A percentile compares a stretch with the other conserved stretches of the same genome.
Evolutionary conservation across 2,797 vertebrate genomes (phyloP).

Genomic region (Xyrichtys novacula): DNA sequence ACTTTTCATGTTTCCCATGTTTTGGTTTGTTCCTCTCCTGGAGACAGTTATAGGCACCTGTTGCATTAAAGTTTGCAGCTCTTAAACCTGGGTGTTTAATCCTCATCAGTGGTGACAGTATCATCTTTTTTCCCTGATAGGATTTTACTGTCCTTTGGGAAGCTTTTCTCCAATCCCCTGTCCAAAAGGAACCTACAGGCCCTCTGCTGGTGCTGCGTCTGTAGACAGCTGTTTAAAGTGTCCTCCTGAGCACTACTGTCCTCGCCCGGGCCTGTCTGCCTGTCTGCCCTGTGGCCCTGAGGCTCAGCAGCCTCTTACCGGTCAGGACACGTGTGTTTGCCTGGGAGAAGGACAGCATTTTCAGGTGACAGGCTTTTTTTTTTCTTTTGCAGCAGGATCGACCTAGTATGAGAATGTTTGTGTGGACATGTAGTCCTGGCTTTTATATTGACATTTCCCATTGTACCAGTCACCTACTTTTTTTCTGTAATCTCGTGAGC

Average conservation of each 20-base stretch:
- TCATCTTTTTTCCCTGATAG: conserved; percentile 64
- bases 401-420: neutral
- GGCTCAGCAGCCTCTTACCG: conserved; percentile 86
- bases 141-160: conserved; percentile 84
- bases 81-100: too few relatives aligned
- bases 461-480: neutral
- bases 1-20: neutral
- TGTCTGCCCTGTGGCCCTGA: conserved; percentile 86
- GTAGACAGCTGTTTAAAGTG: conserved; percentile 82
- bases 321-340: conserved; percentile 87
- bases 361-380: conserved; percentile 83
- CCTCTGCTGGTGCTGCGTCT: conserved; percentile 51
- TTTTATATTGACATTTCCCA: conserved; percentile 1
- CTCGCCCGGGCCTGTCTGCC: conserved; percentile 77
- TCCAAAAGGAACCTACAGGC: conserved; percentile 87
- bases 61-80: too few relatives aligned
- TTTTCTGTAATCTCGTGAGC: neutral
- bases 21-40: too few relatives aligned
- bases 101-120: neutral
- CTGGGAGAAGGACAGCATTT: conserved; percentile 83
- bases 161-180: conserved; percentile 75
- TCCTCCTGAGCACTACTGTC: conserved; percentile 88
- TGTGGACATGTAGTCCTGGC: neutral
- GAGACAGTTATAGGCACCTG: too few relatives aligned
- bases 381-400: neutral